phyloP scores from a whole-genome alignment of 2,797 vertebrate species.

The Selene dorsalis region DNA sequence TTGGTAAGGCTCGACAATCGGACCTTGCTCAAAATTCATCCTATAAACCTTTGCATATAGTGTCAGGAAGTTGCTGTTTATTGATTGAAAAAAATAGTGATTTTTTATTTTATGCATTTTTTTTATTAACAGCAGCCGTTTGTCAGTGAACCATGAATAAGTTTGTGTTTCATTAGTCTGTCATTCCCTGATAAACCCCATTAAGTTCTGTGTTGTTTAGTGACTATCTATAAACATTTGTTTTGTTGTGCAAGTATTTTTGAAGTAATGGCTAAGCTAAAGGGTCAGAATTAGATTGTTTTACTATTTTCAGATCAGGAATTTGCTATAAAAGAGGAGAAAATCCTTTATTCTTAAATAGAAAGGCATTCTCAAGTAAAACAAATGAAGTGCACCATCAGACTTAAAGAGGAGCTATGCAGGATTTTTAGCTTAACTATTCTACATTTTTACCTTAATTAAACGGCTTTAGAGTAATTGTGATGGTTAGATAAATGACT shows the following conservation, averaged over 20 bases:
- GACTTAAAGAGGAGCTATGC: too few species aligned
- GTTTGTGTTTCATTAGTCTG: background rate
- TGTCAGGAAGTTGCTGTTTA: background rate
- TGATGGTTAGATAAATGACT: too few species aligned
- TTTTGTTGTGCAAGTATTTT: background rate
- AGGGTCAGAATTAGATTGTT: background rate
- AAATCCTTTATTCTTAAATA: background rate
- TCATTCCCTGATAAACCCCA: background rate
- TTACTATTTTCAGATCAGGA: background rate
- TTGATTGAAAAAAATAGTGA: too few species aligned
- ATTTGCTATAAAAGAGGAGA: background rate
- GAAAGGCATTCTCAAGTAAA: background rate
- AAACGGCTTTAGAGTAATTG: too few species aligned
- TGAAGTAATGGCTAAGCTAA: background rate
- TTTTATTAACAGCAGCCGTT: background rate
- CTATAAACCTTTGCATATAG: background rate
- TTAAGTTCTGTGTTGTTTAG: background rate
- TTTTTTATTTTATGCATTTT: too few species aligned
- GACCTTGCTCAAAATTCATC: background rate
- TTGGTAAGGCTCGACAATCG: background rate
- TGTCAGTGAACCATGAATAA: background rate
- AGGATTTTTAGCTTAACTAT: too few species aligned
- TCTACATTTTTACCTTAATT: too few species aligned
- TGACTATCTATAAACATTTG: background rate
- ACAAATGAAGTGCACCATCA: background rate